These are phyloP conservation scores for Nemopilema nomurai DNA, from an alignment of 30 jellyfish, hydroid and myxozoan species.

Conservation along the genomic window DNA sequence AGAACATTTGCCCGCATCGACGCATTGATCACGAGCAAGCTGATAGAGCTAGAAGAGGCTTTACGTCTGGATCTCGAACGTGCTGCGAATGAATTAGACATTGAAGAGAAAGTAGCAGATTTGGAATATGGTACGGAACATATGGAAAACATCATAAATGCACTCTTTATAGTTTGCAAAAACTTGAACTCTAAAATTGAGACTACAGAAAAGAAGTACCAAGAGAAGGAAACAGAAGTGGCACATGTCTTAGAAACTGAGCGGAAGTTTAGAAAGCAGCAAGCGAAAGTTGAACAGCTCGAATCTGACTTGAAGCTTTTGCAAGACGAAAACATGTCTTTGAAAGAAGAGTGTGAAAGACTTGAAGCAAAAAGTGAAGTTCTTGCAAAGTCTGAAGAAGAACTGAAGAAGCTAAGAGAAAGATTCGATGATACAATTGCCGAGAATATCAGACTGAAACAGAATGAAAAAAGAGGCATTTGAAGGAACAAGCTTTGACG, in stretches of 20 bases:
- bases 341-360: background rate
- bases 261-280: no score
- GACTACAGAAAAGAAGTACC: background rate
- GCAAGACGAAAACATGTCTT: background rate
- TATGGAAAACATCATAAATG: background rate
- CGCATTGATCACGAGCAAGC: background rate
- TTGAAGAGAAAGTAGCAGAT: no score
- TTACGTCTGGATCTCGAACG: background rate
- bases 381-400: background rate
- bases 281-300: slow-evolving; percentile 2
- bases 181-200: background rate
- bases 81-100: background rate
- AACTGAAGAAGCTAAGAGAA: background rate
- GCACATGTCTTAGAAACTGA: no score
- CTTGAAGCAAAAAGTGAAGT: background rate
- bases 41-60: background rate
- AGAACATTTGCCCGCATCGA: background rate
- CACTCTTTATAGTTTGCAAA: background rate
- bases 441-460: background rate
- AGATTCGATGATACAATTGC: background rate
- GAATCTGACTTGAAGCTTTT: background rate
- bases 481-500: background rate
- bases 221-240: no score
- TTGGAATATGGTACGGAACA: background rate
- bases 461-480: background rate